phyloP scores from a whole-genome alignment of 2,888 invertebrate species.

The Omphaloscelis lunosa region DNA sequence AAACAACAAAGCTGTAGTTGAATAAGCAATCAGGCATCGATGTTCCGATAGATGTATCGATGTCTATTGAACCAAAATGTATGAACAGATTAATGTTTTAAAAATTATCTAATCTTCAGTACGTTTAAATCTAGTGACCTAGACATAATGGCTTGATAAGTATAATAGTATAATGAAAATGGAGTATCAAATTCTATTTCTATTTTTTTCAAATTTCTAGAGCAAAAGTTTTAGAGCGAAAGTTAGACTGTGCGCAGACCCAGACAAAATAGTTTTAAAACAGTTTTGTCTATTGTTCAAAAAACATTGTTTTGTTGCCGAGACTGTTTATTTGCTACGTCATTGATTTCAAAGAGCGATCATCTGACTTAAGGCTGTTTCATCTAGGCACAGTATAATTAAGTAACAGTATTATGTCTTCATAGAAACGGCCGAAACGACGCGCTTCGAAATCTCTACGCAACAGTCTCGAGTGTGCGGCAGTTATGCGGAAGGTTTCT shows the following conservation, averaged over 20 bases:
- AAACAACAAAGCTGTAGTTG: slow-evolving; percentile 5
- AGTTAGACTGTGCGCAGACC: not conserved
- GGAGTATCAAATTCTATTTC: not conserved
- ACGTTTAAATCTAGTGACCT: not conserved
- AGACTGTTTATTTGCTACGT: not conserved
- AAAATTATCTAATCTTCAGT: slow-evolving; percentile 1
- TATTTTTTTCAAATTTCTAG: not conserved
- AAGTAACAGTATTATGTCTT: too few relatives aligned
- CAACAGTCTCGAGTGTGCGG: too few relatives aligned
- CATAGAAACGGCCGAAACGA: too few relatives aligned
- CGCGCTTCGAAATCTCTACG: too few relatives aligned
- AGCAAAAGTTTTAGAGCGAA: not conserved
- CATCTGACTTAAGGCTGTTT: too few relatives aligned
- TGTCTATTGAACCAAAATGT: slow-evolving; percentile 20
- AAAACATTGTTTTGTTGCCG: not conserved
- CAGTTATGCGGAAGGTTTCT: too few relatives aligned
- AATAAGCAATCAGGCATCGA: slow-evolving; percentile 19
- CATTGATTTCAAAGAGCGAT: too few relatives aligned
- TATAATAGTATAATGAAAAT: not conserved
- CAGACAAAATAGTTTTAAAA: not conserved
- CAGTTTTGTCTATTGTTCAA: not conserved
- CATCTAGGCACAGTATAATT: too few relatives aligned
- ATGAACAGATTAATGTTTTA: not conserved
- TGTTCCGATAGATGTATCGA: slow-evolving; percentile 19
- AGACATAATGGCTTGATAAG: not conserved